A percentile compares a stretch with the other conserved stretches of the same genome.
Evolutionary conservation across 1,140 invertebrate genomes (phyloP).

Genomic region (Octopus sinensis): DNA sequence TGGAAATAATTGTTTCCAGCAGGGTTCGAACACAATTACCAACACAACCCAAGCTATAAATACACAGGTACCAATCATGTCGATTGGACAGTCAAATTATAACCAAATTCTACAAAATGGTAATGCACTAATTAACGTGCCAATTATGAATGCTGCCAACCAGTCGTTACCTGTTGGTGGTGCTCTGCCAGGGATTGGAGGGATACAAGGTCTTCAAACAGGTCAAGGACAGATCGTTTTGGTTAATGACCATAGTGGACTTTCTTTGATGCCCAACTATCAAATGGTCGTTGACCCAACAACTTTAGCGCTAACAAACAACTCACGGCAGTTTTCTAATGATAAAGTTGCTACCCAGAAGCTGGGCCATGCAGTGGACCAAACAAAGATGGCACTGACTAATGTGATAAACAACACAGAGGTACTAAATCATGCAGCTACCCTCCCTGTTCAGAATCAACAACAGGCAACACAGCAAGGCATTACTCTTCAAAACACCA

Average conservation of each 20-base stretch:
- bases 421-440: background rate
- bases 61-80: slow-evolving; percentile 27
- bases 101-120: slow-evolving; percentile 13
- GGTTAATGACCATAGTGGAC: slow-evolving; percentile 45
- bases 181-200: slow-evolving; percentile 18
- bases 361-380: background rate
- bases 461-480: background rate
- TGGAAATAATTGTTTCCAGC: slow-evolving; percentile 13
- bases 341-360: background rate
- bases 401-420: background rate
- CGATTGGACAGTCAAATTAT: slow-evolving; percentile 24
- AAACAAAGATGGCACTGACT: slow-evolving; percentile 1
- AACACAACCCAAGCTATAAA: slow-evolving; percentile 18
- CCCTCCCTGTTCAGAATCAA: background rate
- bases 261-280: slow-evolving; percentile 41
- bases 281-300: slow-evolving; percentile 31
- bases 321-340: background rate
- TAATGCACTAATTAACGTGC: slow-evolving; percentile 25
- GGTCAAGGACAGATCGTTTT: slow-evolving; percentile 44
- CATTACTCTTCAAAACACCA: background rate
- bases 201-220: slow-evolving; percentile 25
- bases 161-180: background rate
- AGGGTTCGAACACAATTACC: slow-evolving; percentile 3
- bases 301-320: slow-evolving; percentile 18
- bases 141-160: slow-evolving; percentile 27